Evolutionary conservation across 2,113 vertebrate genomes (phyloP).

Genomic region (Acanthochromis polyacanthus): DNA sequence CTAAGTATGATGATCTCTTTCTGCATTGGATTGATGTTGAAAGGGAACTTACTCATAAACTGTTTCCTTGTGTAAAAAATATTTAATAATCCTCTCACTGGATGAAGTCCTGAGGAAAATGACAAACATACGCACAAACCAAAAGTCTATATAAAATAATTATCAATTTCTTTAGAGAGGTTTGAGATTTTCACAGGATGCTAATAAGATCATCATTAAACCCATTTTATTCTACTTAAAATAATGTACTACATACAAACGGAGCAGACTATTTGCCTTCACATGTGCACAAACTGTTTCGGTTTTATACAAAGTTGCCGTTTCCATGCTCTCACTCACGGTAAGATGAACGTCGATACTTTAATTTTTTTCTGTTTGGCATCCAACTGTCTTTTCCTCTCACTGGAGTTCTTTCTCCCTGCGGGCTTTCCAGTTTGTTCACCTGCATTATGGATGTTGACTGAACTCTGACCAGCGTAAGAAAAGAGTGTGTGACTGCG

Average conservation of each 20-base stretch:
- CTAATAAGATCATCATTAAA: neutral
- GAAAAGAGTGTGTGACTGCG: conserved; percentile 18
- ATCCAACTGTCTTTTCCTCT: conserved; percentile 3
- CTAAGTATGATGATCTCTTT: neutral
- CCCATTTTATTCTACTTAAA: neutral
- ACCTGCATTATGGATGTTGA: conserved; percentile 35
- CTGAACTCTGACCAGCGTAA: conserved; percentile 16
- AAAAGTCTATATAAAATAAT: conserved; percentile 1
- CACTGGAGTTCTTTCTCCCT: conserved; percentile 2
- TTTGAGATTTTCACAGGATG: conserved; percentile 7
- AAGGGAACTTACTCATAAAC: neutral
- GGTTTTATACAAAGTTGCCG: neutral
- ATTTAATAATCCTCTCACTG: neutral
- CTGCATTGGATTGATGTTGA: neutral
- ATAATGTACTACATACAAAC: conserved; percentile 4
- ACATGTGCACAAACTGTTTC: conserved; percentile 3
- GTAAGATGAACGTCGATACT: neutral
- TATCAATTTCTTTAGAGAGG: neutral
- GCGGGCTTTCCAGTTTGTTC: conserved; percentile 8
- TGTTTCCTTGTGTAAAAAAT: conserved; percentile 2
- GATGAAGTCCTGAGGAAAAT: conserved; percentile 10
- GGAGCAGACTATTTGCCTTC: conserved; percentile 11
- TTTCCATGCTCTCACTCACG: conserved; percentile 17
- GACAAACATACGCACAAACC: conserved; percentile 22
- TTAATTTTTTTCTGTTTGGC: neutral